Evolutionary conservation across 1,140 invertebrate species (phyloP).

Genomic region (Magallana angulata): DNA sequence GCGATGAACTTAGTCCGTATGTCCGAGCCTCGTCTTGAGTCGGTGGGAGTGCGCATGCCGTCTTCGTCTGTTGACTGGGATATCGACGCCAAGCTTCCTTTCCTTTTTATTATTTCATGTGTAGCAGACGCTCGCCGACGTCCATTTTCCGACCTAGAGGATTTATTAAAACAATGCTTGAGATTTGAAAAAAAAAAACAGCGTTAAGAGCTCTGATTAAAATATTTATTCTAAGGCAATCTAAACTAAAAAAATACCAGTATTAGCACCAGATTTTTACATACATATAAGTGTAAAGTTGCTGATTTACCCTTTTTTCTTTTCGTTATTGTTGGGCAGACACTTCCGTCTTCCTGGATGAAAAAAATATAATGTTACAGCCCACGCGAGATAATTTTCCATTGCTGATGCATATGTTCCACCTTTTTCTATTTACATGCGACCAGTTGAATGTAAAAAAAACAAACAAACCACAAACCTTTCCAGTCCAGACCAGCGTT

Average conservation of each 20-base stretch:
- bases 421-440: too few relatives aligned
- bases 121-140: neutral
- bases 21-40: constrained; percentile 19
- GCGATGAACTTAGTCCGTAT: constrained; percentile 64
- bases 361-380: neutral
- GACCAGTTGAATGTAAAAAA: too few relatives aligned
- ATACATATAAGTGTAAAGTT: too few relatives aligned
- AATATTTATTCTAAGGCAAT: too few relatives aligned
- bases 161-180: too few relatives aligned
- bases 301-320: constrained; percentile 45
- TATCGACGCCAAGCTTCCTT: neutral
- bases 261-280: too few relatives aligned
- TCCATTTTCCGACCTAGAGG: constrained; percentile 21
- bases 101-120: neutral
- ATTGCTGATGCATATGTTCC: too few relatives aligned
- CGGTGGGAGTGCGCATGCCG: neutral
- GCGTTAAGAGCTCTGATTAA: too few relatives aligned
- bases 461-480: constrained; percentile 52
- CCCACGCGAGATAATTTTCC: too few relatives aligned
- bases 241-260: too few relatives aligned
- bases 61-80: neutral
- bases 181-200: too few relatives aligned
- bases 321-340: constrained; percentile 36
- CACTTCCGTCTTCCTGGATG: constrained; percentile 43
- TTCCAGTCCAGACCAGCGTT: constrained; percentile 74